Conservation (phyloP, 1,140 invertebrate genomes). For the Mercenaria mercenaria region DNA sequence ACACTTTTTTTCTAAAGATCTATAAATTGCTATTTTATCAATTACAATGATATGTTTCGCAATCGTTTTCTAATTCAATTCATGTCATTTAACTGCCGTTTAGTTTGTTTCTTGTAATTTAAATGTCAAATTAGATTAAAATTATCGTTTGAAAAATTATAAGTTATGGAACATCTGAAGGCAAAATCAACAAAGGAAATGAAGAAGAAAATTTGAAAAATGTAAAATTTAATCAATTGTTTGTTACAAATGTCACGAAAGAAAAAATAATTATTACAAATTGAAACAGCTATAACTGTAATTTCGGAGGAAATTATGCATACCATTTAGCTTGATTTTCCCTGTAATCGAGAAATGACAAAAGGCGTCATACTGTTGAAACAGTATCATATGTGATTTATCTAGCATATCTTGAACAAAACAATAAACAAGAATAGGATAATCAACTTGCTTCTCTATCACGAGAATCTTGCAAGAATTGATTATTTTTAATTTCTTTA, state of each 20-base stretch:
- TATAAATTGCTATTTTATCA: neutral
- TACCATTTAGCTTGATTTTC: no score
- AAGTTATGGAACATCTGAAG: constrained; percentile 21
- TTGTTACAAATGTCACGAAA: neutral
- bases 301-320: neutral
- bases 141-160: constrained; percentile 7
- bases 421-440: no score
- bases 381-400: no score
- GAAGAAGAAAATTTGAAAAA: constrained; percentile 10
- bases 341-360: no score
- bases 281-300: neutral
- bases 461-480: no score
- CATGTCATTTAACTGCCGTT: neutral
- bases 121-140: neutral
- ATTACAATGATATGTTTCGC: constrained; percentile 20
- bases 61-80: neutral
- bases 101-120: constrained; percentile 32
- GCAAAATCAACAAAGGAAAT: neutral
- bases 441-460: no score
- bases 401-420: no score
- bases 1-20: neutral
- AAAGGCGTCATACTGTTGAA: no score
- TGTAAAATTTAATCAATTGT: neutral
- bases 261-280: neutral
- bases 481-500: no score